These are phyloP conservation scores for Vicugna pacos DNA, from an alignment of 2,113 vertebrate species.

Conservation along the genomic window DNA sequence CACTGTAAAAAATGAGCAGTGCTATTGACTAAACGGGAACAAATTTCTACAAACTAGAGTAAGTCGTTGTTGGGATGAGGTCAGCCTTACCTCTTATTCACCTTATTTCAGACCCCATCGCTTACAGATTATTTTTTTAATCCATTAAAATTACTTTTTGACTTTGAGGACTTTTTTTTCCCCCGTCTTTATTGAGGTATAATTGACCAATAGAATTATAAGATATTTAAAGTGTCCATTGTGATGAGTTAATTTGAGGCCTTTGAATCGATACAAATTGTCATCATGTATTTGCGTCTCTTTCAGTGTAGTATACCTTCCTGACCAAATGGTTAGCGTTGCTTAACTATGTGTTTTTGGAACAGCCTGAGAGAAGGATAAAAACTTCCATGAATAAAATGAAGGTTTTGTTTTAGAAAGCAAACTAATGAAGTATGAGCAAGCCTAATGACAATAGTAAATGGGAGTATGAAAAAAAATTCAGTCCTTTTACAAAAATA, in stretches of 20 bases:
- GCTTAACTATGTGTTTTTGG: constrained; percentile 69
- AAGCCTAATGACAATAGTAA: constrained; percentile 78
- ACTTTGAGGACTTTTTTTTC: constrained; percentile 2
- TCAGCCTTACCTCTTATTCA: constrained; percentile 44
- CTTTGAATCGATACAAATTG: not conserved
- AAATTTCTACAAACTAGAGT: constrained; percentile 51
- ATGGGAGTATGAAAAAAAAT: constrained; percentile 78
- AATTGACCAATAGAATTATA: not conserved
- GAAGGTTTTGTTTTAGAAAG: constrained; percentile 82
- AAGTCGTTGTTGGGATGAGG: constrained; percentile 61
- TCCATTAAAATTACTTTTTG: constrained; percentile 60
- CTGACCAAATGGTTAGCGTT: constrained; percentile 69
- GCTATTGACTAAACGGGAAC: constrained; percentile 54
- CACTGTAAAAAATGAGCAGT: constrained; percentile 59
- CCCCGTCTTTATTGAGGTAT: not conserved
- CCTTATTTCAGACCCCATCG: not conserved
- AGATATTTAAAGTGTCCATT: not conserved
- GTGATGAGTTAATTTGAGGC: not conserved
- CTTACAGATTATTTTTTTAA: constrained; percentile 56
- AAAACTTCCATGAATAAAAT: constrained; percentile 75
- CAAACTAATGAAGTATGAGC: constrained; percentile 82
- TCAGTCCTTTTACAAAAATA: constrained; percentile 85
- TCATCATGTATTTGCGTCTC: constrained; percentile 27
- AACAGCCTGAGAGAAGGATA: constrained; percentile 62
- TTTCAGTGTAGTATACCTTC: not conserved